A percentile compares a stretch with the other conserved stretches of the same genome.
Conservation (phyloP, 2,113 vertebrate species). For the Marmota flaviventris region DNA sequence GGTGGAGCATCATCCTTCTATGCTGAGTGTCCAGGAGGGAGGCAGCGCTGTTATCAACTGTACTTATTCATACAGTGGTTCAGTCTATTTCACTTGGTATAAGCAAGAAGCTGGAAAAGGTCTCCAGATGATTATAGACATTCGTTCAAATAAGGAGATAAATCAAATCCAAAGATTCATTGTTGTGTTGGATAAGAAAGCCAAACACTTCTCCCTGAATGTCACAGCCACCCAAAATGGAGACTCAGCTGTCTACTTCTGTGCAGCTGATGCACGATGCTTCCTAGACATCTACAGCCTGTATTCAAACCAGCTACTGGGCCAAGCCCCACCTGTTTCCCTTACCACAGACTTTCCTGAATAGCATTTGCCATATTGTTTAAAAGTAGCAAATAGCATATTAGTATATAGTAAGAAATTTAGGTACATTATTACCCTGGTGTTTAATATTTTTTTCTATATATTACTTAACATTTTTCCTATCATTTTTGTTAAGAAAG, state of each 20-base stretch:
- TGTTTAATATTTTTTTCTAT: too few relatives aligned
- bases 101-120: too few relatives aligned
- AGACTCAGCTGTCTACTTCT: too few relatives aligned
- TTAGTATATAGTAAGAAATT: not conserved
- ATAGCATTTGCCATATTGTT: not conserved
- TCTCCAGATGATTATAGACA: too few relatives aligned
- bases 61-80: too few relatives aligned
- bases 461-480: not conserved
- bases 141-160: too few relatives aligned
- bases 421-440: not conserved
- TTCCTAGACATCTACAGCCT: not conserved
- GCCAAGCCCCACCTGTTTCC: too few relatives aligned
- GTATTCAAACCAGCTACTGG: not conserved
- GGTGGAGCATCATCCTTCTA: not conserved
- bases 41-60: too few relatives aligned
- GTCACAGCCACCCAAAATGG: accelerated
- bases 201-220: too few relatives aligned
- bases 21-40: too few relatives aligned
- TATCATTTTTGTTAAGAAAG: not conserved
- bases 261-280: not conserved
- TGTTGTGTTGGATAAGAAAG: too few relatives aligned
- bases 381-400: not conserved
- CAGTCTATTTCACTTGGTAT: accelerated
- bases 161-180: too few relatives aligned
- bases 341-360: not conserved